Evolutionary conservation across 2,888 invertebrate species (phyloP), one percentile per base, ranked within the genome.

Genomic region (Tinea pellionella): DNA sequence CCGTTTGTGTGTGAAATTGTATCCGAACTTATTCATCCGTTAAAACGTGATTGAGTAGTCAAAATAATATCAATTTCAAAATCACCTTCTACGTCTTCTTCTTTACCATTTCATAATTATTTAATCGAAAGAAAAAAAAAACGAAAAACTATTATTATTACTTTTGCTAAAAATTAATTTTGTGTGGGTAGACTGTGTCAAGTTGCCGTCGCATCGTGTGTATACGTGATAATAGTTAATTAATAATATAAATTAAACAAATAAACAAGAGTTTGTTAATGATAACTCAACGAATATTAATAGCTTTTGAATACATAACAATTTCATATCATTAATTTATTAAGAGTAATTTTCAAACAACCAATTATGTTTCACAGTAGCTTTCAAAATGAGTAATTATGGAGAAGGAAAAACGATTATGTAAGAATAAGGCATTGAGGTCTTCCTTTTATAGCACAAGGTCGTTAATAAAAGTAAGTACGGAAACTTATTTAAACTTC

Each of bases 381-480:
- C 37, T 2, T 37, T 37, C n/a, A n/a, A 37, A 37, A 37, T 37
- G n/a, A 47, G 15, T 47, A 47, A 47, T 47, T 47, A 47, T 47
- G 16, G 47, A 16, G 3, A 16, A 47, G 13, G 15, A 47, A 15
- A 53, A 53, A 53, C 53, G 53, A 53, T 53, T 24, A 53, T 53
- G 53, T 24, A 24, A 53, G 53, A 57, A 30, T 57, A 32, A 57
- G 15, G 32, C 32, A 57, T 32, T 32, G 32, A 15, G 32, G 32
- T 57, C 29, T 57, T 57, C 57, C 32, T 13, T 32, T 32, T 32
- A 57, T 32, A 30, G 57, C 57, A 57, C 15, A 30, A 41, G 47
- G 59, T 61, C 59, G 59, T 61, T 61, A 61, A 59, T 59, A 61
- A 61, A 61, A 61, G 61, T 61, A 59, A 59, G 53, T 47, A 18